Evolutionary conservation across 92 coral and sea anemone species (phyloP).

Genomic region (Bergia puertoricense): DNA sequence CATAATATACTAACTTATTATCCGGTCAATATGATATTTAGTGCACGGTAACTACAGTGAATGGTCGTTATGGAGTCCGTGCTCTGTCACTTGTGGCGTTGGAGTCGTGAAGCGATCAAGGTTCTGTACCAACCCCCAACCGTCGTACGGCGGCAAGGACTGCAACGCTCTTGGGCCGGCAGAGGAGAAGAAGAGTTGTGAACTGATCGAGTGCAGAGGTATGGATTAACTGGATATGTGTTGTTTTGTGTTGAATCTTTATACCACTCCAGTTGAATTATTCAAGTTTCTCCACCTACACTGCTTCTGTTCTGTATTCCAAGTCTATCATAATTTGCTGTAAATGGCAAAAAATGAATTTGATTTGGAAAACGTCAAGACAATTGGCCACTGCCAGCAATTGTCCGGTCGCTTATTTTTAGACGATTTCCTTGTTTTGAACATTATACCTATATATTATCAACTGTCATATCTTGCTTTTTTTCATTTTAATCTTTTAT

Average conservation of each 20-base stretch:
- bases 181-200: slow-evolving; percentile 93
- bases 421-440: too few relatives aligned
- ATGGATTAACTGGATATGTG: slow-evolving; percentile 10
- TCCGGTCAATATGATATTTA: not conserved
- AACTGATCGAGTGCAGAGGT: slow-evolving; percentile 95
- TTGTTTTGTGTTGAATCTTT: not conserved
- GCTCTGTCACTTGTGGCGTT: slow-evolving; percentile 97
- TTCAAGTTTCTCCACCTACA: not conserved
- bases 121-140: slow-evolving; percentile 91
- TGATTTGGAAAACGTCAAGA: too few relatives aligned
- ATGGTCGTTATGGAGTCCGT: slow-evolving; percentile 97
- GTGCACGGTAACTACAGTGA: slow-evolving; percentile 92
- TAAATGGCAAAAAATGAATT: not conserved
- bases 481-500: too few relatives aligned
- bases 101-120: slow-evolving; percentile 88
- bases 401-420: too few relatives aligned
- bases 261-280: not conserved
- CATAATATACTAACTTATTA: not conserved
- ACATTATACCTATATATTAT: too few relatives aligned
- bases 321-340: not conserved
- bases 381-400: too few relatives aligned
- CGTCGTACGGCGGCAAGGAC: slow-evolving; percentile 87
- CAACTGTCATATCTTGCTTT: too few relatives aligned
- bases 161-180: slow-evolving; percentile 90
- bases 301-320: not conserved